These are phyloP conservation scores for Varanus komodoensis DNA, from an alignment of 2,113 vertebrate species.

Conservation along the genomic window DNA sequence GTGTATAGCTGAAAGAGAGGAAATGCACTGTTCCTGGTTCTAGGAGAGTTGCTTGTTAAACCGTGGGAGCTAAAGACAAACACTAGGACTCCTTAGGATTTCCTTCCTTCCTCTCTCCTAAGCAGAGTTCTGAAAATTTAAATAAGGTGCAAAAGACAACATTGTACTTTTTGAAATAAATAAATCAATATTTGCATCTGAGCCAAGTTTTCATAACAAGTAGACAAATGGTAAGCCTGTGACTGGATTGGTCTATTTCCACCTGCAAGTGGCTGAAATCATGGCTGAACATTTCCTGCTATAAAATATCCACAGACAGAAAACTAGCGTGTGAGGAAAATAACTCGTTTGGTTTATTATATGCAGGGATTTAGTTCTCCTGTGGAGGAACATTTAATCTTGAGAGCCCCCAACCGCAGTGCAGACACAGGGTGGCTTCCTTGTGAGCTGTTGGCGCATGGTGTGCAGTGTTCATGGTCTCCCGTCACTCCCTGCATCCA, in stretches of 20 bases:
- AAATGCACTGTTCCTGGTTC: too few relatives aligned
- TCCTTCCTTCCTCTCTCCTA: too few relatives aligned
- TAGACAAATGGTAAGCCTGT: not conserved
- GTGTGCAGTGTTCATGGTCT: not conserved
- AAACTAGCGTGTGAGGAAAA: not conserved
- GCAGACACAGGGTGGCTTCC: not conserved
- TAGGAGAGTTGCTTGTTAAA: too few relatives aligned
- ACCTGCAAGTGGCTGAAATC: not conserved
- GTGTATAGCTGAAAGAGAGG: too few relatives aligned
- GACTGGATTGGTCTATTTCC: not conserved
- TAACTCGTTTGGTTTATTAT: not conserved
- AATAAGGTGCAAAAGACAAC: too few relatives aligned
- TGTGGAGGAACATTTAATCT: not conserved
- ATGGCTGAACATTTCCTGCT: not conserved
- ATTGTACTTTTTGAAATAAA: too few relatives aligned
- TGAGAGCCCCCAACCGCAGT: not conserved
- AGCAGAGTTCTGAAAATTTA: too few relatives aligned
- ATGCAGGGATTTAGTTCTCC: too few relatives aligned
- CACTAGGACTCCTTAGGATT: too few relatives aligned
- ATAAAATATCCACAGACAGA: not conserved
- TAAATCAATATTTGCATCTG: not conserved
- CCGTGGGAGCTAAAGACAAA: too few relatives aligned
- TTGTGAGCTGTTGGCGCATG: not conserved
- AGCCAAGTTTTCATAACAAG: not conserved
- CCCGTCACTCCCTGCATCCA: not conserved